A percentile compares a stretch with the other conserved stretches of the same genome.
phyloP scores from a whole-genome alignment of 1,140 invertebrate genomes.

The Brachionus angularis region DNA sequence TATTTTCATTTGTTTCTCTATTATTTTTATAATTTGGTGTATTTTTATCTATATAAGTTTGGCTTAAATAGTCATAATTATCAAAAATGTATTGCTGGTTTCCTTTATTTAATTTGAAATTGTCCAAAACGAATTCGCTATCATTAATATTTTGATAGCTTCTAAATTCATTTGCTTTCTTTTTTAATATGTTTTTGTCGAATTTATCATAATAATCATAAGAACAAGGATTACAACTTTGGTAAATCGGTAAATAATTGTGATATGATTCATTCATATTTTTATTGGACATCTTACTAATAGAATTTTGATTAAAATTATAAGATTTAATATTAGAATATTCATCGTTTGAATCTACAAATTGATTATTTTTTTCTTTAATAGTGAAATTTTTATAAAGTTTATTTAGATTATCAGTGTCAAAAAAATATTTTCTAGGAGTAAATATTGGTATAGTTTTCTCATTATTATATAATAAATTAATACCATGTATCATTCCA shows the following conservation, averaged over 20 bases:
- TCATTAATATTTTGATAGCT: constrained; percentile 19
- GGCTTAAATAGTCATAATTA: too few relatives aligned
- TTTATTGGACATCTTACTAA: too few relatives aligned
- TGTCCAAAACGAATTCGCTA: too few relatives aligned
- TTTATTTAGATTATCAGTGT: constrained; percentile 9
- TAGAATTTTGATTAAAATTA: too few relatives aligned
- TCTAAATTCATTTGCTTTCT: constrained; percentile 7
- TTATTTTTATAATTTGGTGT: too few relatives aligned
- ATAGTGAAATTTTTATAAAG: neutral
- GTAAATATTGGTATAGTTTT: neutral
- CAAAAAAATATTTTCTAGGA: constrained; percentile 5
- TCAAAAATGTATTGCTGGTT: too few relatives aligned
- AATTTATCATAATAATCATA: neutral
- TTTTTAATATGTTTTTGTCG: neutral
- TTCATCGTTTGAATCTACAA: neutral
- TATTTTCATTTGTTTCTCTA: too few relatives aligned
- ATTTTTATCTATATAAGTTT: too few relatives aligned
- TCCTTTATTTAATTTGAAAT: too few relatives aligned
- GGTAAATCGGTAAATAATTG: neutral
- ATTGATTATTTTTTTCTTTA: neutral
- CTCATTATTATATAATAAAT: constrained; percentile 30
- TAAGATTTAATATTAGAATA: too few relatives aligned
- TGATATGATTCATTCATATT: too few relatives aligned
- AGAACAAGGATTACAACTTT: neutral
- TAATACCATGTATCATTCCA: constrained; percentile 35